These are phyloP conservation scores for Sapajus apella DNA, from an alignment of 2,113 vertebrate genomes.

Conservation along the genomic window DNA sequence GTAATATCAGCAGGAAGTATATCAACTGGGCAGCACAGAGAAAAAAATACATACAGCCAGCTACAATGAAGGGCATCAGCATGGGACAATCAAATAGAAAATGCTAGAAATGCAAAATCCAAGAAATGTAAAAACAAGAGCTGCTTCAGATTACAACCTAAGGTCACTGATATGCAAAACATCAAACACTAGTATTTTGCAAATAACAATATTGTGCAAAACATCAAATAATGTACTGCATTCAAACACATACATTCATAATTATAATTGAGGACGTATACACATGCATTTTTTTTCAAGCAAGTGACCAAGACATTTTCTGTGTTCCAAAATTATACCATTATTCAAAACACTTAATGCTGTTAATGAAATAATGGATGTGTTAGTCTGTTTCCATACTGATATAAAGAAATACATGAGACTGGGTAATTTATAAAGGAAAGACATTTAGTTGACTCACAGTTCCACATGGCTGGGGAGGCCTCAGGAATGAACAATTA, in stretches of 20 bases:
- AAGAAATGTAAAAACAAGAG: slow-evolving; percentile 35
- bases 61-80: slow-evolving; percentile 51
- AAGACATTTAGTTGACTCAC: too few species aligned
- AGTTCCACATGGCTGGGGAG: too few species aligned
- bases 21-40: slow-evolving; percentile 34
- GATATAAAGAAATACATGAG: too few species aligned
- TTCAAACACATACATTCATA: background rate
- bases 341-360: background rate
- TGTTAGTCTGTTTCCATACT: too few species aligned
- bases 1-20: slow-evolving; percentile 58
- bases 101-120: slow-evolving; percentile 39
- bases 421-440: too few species aligned
- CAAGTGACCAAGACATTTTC: background rate
- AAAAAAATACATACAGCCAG: slow-evolving; percentile 47
- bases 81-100: slow-evolving; percentile 64
- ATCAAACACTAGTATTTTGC: background rate
- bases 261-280: background rate
- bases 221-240: background rate
- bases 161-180: background rate
- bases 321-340: background rate
- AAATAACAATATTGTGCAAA: background rate
- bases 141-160: background rate
- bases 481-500: too few species aligned
- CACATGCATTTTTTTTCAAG: background rate
- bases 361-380: background rate